Evolutionary conservation across 2,797 vertebrate species (phyloP).

Genomic region (Alca torda): DNA sequence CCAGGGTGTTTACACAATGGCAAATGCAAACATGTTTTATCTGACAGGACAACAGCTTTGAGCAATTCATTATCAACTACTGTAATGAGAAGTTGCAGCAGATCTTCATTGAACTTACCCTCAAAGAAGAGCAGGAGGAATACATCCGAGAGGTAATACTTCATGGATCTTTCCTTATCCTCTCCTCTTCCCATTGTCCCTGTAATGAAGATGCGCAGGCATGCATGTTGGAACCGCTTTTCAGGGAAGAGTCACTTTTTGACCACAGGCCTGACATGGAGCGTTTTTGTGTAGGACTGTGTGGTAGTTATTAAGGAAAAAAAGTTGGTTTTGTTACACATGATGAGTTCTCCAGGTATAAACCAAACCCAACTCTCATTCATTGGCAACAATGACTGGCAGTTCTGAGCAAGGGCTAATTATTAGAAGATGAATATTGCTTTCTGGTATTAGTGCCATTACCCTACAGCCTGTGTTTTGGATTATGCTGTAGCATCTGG

Average conservation of each 20-base stretch:
- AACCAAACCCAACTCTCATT: neutral
- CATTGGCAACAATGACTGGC: neutral
- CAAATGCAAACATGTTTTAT: neutral
- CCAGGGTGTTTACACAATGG: neutral
- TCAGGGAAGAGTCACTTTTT: neutral
- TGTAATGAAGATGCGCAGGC: neutral
- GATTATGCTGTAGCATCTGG: neutral
- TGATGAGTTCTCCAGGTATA: neutral
- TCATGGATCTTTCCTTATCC: neutral
- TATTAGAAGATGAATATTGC: neutral
- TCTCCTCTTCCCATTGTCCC: neutral
- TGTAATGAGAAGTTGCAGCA: constrained; percentile 99
- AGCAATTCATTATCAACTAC: constrained; percentile 99
- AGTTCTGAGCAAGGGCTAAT: neutral
- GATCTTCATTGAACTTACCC: constrained; percentile 97
- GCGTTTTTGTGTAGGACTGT: neutral
- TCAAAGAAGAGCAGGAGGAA: constrained; percentile 97
- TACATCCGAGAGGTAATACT: constrained; percentile 90
- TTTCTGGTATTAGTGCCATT: neutral
- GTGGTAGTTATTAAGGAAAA: neutral
- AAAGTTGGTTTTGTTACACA: neutral
- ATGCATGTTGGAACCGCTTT: neutral
- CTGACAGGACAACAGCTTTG: constrained; percentile 96
- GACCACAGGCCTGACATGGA: neutral
- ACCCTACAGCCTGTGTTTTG: neutral